Base-by-base conservation (phyloP, 1,140 invertebrate genomes). In the Ceratina australensis region DNA sequence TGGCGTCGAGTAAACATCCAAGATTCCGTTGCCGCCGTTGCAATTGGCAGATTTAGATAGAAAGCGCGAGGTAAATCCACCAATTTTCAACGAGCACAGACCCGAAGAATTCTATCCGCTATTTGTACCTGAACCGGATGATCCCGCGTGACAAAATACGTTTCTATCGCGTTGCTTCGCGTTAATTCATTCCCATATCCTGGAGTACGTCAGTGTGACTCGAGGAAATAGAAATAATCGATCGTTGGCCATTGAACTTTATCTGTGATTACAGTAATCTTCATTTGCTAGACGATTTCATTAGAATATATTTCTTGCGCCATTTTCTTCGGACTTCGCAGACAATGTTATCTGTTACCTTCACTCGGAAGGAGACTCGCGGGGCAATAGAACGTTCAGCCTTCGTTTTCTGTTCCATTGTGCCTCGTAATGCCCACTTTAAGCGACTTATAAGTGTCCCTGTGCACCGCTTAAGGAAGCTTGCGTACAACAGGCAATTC, bases 21-120 rank as follows among this genome's bases (percentile, higher is more conserved):
- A 60, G 79, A 71, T 84, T 79, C 72, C 76, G 73, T 42, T 26
- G 56, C 22, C 63, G 66, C n/a, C 69, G 73, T 83, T 72, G 79
- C 84, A 85, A 85, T 85, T 84, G 83, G 73, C 83, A 84, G 83
- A 85, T 84, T 84, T 84, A 78, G 66, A 74, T 81, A 67, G 73
- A 56, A 66, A 69, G 71, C 49, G 42, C 57, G 57, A 56, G 64
- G 66, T 75, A 84, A 83, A 84, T 52, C 72, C 68, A 66, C 68
- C 73, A 81, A 84, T 84, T 77, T 73, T 77, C 50, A 60, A 56
- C 50, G 60, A 24, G 15, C 52, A 20, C 33, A 13, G 13, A 28
- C 33, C 18, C 20, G 8, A 33, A 57, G 50, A 47, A 59, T 22
- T 72, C 76, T 56, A 65, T 65, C 60, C 42, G 50, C 20, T 67